A percentile compares a stretch with the other conserved stretches of the same genome.
Evolutionary conservation across 1,140 invertebrate species (phyloP).

Genomic region (Drosophila dunni): DNA sequence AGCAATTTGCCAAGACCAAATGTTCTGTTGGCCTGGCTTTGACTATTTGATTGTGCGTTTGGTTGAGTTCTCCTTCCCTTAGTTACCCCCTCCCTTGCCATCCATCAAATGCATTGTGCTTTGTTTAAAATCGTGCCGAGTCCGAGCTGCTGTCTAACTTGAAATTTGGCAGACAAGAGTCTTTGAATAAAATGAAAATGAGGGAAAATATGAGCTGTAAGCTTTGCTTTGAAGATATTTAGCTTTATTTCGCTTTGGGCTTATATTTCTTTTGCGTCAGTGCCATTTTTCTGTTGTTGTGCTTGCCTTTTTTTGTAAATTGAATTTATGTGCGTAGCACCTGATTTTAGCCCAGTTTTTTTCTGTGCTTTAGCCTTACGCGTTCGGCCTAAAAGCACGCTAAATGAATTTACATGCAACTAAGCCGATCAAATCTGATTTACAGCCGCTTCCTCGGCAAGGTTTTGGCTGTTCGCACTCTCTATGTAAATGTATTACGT

Average conservation of each 20-base stretch:
- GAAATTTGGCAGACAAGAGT: conserved; percentile 1
- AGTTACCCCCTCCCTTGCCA: too few species aligned
- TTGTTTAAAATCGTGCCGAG: conserved; percentile 13
- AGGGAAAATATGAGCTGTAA: conserved; percentile 29
- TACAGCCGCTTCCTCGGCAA: conserved; percentile 24
- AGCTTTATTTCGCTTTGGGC: conserved; percentile 11
- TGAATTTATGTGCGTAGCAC: conserved; percentile 60
- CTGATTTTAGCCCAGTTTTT: conserved; percentile 24
- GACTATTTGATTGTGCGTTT: conserved; percentile 12
- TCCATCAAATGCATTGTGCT: conserved; percentile 10
- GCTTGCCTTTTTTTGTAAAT: conserved; percentile 42
- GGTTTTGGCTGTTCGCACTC: conserved; percentile 5
- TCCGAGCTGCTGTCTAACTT: not conserved
- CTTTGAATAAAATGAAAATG: conserved; percentile 17
- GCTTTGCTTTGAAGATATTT: conserved; percentile 39
- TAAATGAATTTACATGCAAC: conserved; percentile 68
- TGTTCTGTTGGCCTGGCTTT: conserved; percentile 1
- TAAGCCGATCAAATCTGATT: conserved; percentile 73
- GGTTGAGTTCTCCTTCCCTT: not conserved
- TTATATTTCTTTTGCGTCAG: not conserved
- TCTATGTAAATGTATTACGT: conserved; percentile 39
- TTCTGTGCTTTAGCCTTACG: conserved; percentile 15
- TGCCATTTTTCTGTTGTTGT: conserved; percentile 30
- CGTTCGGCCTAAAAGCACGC: conserved; percentile 54
- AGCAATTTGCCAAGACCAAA: conserved; percentile 28